A percentile compares a stretch with the other conserved stretches of the same genome.
These are phyloP conservation scores for Eurystomus glaucurus DNA, from an alignment of 2,797 vertebrate genomes.

Conservation along the genomic window DNA sequence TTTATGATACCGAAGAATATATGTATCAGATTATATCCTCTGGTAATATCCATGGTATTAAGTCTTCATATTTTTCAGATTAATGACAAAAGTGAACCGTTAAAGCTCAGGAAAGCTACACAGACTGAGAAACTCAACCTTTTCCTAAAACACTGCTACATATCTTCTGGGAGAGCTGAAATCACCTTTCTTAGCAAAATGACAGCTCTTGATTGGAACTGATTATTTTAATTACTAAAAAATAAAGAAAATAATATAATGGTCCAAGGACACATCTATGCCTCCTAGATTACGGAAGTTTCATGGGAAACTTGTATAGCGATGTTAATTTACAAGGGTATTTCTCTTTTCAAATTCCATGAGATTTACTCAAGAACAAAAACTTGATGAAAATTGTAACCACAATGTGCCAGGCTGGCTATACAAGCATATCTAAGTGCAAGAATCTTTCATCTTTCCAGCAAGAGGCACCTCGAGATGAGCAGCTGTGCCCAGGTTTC, in stretches of 20 bases:
- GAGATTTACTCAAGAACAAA: background rate
- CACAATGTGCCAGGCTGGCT: background rate
- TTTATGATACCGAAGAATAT: background rate
- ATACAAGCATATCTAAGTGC: background rate
- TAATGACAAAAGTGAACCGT: background rate
- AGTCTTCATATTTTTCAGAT: background rate
- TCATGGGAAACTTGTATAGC: slow-evolving; percentile 23
- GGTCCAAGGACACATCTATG: background rate
- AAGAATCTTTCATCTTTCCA: background rate
- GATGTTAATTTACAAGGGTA: background rate
- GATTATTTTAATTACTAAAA: background rate
- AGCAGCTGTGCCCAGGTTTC: background rate
- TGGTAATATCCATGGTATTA: background rate
- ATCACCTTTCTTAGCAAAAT: background rate
- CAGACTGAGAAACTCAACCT: background rate
- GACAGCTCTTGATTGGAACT: background rate
- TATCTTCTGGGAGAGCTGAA: background rate
- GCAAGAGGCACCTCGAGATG: background rate
- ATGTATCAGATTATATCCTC: background rate
- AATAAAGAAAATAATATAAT: background rate
- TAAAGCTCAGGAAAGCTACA: background rate
- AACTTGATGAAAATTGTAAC: background rate
- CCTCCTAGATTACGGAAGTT: background rate
- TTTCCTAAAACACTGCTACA: background rate
- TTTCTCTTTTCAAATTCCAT: background rate